Conservation (phyloP, 1,140 invertebrate species). For the Hirudo medicinalis region DNA sequence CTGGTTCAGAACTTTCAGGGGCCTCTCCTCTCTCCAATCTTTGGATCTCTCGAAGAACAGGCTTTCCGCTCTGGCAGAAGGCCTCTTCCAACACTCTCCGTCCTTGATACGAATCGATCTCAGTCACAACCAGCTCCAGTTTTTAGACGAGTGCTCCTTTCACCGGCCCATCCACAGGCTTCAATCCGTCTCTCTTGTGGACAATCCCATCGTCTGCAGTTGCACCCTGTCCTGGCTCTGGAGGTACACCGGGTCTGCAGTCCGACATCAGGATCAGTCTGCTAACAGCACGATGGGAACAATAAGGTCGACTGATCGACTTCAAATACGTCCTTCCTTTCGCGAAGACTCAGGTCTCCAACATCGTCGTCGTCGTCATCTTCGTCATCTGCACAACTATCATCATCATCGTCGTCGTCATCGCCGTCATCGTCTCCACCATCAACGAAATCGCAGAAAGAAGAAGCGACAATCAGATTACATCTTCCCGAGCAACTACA, state of each 20-base stretch:
- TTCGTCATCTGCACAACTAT: neutral
- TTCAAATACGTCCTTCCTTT: neutral
- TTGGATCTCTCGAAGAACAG: conserved; percentile 17
- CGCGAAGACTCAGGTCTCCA: conserved; percentile 1
- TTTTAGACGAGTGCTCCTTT: neutral
- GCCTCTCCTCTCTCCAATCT: conserved; percentile 7
- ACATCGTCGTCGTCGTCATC: conserved; percentile 14
- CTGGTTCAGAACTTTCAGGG: conserved; percentile 19
- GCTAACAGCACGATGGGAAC: neutral
- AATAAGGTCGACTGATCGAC: neutral
- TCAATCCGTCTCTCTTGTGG: conserved; percentile 16
- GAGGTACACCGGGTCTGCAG: neutral
- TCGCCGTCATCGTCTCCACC: neutral
- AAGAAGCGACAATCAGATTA: too few relatives aligned
- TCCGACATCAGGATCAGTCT: neutral
- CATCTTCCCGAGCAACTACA: too few relatives aligned
- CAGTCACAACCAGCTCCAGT: conserved; percentile 11
- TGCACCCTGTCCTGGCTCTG: conserved; percentile 16
- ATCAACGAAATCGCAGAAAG: neutral
- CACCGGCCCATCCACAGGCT: conserved; percentile 6
- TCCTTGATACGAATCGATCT: conserved; percentile 12
- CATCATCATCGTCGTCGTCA: neutral
- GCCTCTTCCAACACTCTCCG: conserved; percentile 12
- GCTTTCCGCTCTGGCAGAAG: conserved; percentile 9
- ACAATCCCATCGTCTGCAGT: conserved; percentile 20